Evolutionary conservation across 1,140 invertebrate genomes (phyloP), one percentile per base, ranked within the genome.

Genomic region (Oncopodura yosiiana): DNA sequence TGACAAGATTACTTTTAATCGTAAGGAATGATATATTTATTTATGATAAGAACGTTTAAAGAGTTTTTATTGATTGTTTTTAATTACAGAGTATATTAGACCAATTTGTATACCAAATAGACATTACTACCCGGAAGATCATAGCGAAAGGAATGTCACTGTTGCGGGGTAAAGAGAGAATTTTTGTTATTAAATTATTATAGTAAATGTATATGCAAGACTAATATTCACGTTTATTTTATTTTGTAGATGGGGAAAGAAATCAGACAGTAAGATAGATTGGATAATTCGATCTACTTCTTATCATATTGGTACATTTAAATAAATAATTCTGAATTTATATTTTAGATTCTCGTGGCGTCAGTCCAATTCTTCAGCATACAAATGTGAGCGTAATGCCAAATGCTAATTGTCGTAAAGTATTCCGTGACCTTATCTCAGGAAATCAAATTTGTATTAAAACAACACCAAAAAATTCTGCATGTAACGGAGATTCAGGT

Each of bases 241-340:
- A n/a, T n/a, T n/a, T n/a, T n/a, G n/a, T 32, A 61, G 63, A 37
- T 65, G 63, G 63, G 63, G 62, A 37, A 58, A 62, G 44, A 30
- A 27, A 5, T n/a, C 49, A n/a, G 59, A 63, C 38, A 42, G 58
- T 63, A 57, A 41, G 58, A 38, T n/a, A n/a, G n/a, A n/a, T n/a
- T n/a, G n/a, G n/a, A n/a, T n/a, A n/a, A n/a, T n/a, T n/a, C n/a
- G n/a, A n/a, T n/a, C n/a, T n/a, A n/a, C n/a, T 48, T 21, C 5
- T 8, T n/a, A n/a, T n/a, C n/a, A n/a, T n/a, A n/a, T n/a, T n/a
- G n/a, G n/a, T n/a, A n/a, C n/a, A n/a, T n/a, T n/a, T n/a, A n/a
- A n/a, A n/a, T n/a, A n/a, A n/a, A n/a, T n/a, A n/a, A n/a, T n/a
- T n/a, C n/a, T n/a, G n/a, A n/a, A n/a, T n/a, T n/a, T n/a, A n/a